Percentiles rank a stretch among this genome's conserved stretches.
These are phyloP conservation scores for Holothuria leucospilota DNA, from an alignment of 53 echinoderm and acorn worm species.

Conservation along the genomic window DNA sequence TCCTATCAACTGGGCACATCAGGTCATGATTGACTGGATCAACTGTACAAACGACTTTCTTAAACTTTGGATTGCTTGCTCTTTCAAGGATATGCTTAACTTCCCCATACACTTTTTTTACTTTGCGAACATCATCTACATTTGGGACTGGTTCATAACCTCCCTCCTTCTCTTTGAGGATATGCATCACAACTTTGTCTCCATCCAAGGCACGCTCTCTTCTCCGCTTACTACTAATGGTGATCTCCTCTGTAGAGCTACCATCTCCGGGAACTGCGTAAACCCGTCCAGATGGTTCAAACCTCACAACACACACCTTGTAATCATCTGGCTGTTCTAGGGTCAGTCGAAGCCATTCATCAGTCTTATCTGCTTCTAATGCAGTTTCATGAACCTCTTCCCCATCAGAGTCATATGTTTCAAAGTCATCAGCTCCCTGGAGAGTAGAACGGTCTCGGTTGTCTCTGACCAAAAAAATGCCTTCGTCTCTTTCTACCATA, in stretches of 20 bases:
- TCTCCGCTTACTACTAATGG: conserved; percentile 78
- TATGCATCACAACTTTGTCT: conserved; percentile 84
- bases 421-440: conserved; percentile 57
- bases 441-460: conserved; percentile 58
- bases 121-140: conserved; percentile 5
- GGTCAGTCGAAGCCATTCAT: conserved; percentile 60
- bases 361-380: conserved; percentile 1
- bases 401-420: conserved; percentile 47
- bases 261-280: conserved; percentile 73
- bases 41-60: conserved; percentile 79
- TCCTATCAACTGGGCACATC: conserved; percentile 76
- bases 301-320: conserved; percentile 84
- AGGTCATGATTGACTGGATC: conserved; percentile 76
- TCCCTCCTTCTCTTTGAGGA: conserved; percentile 58
- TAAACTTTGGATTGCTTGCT: conserved; percentile 57
- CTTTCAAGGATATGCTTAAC: conserved; percentile 71
- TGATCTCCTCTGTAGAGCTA: conserved; percentile 67
- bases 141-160: neutral
- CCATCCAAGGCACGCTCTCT: conserved; percentile 78
- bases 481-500: conserved; percentile 72
- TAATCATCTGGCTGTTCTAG: conserved; percentile 72
- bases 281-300: conserved; percentile 71
- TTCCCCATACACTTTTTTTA: conserved; percentile 65
- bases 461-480: conserved; percentile 62
- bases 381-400: conserved; percentile 60